Conservation (phyloP, 2,797 vertebrate genomes). For the Philypnodon macrostomus region DNA sequence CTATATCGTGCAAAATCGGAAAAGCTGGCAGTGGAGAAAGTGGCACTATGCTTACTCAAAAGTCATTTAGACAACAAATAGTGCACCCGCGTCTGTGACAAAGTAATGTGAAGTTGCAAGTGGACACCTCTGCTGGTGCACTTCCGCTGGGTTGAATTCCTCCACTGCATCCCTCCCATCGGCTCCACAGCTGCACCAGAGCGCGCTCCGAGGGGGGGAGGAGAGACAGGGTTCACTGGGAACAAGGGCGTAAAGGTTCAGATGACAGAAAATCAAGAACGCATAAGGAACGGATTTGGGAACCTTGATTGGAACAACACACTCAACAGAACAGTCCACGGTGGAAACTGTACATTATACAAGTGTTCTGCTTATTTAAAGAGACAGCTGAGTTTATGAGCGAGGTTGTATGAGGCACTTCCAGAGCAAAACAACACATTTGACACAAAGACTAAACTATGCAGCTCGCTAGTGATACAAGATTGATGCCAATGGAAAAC, state of each 20-base stretch:
- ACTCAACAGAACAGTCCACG: too few species aligned
- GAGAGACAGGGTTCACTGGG: neutral
- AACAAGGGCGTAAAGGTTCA: conserved; percentile 4
- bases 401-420: neutral
- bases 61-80: neutral
- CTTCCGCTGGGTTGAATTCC: conserved; percentile 31
- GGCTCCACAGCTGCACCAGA: conserved; percentile 24
- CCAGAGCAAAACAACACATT: neutral
- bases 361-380: neutral
- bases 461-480: neutral
- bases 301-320: neutral
- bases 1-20: too few species aligned
- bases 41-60: neutral
- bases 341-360: too few species aligned
- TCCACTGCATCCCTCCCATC: conserved; percentile 5
- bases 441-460: neutral
- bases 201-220: conserved; percentile 3
- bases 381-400: neutral
- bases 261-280: conserved; percentile 1
- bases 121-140: conserved; percentile 8
- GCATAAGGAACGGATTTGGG: conserved; percentile 1
- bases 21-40: too few species aligned
- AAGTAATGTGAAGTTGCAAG: neutral
- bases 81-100: neutral
- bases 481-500: neutral